Conservation (phyloP, 2,888 invertebrate genomes). For the Nomada hirtipes region DNA sequence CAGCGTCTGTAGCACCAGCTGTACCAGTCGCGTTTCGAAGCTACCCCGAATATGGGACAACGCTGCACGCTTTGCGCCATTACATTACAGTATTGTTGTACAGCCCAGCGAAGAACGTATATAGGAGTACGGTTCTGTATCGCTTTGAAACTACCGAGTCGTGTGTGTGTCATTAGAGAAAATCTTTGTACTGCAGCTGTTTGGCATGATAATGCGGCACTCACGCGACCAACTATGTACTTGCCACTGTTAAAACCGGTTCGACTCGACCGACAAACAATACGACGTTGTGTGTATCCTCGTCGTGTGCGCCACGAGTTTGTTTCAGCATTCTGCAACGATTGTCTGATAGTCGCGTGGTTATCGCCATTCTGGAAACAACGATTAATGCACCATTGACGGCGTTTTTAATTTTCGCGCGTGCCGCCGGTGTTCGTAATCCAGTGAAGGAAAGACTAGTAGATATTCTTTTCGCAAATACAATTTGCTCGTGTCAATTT, state of each 20-base stretch:
- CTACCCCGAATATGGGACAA: slow-evolving; percentile 33
- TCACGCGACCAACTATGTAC: slow-evolving; percentile 11
- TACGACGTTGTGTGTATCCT: not conserved
- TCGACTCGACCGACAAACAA: slow-evolving; percentile 50
- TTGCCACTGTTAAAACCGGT: slow-evolving; percentile 35
- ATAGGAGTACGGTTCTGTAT: not conserved
- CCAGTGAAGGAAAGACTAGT: too few relatives aligned
- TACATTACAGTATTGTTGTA: slow-evolving; percentile 22
- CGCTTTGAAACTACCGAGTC: not conserved
- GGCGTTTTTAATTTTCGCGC: not conserved
- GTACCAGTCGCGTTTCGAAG: slow-evolving; percentile 3
- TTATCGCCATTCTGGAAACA: slow-evolving; percentile 24
- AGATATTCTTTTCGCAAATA: not conserved
- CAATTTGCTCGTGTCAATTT: not conserved
- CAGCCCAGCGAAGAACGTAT: not conserved
- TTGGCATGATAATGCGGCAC: slow-evolving; percentile 28
- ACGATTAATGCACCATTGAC: slow-evolving; percentile 5
- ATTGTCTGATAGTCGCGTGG: not conserved
- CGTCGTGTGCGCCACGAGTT: slow-evolving; percentile 29
- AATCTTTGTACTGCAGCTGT: slow-evolving; percentile 59
- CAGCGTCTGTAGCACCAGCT: slow-evolving; percentile 6
- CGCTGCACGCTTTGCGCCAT: slow-evolving; percentile 29
- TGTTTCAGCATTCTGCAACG: slow-evolving; percentile 2
- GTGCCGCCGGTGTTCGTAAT: not conserved
- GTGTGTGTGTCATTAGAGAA: slow-evolving; percentile 32